Evolutionary conservation across 2,113 vertebrate species (phyloP), one percentile per base, ranked within the genome.

Genomic region (Ailuropoda melanoleuca): DNA sequence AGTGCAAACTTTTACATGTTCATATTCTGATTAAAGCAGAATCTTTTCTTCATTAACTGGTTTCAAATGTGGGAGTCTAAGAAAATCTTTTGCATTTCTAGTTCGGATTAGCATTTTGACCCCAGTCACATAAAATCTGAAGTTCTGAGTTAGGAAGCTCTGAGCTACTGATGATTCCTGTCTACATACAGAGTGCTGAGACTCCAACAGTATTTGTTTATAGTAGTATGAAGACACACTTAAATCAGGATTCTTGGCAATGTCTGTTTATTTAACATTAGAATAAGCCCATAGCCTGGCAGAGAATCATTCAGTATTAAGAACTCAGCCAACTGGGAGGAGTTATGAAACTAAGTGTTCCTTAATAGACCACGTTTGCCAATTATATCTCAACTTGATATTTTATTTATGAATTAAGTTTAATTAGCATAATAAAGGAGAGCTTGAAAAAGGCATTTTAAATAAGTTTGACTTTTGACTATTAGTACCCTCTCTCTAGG

Each of bases 331-430:
- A 97, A 93, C 15, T 70, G 66, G 82, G 77, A 86, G 43, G 74
- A 96, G 77, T 96, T 93, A 95, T 60, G 60, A 90, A 93, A 34
- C 31, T 86, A 94, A 85, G 15, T 89, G 37, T 64, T 97, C 60
- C 86, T 95, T 97, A 92, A 93, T 62, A 77, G 88, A 87, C 55
- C 90, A 88, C 17, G 74, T 94, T 90, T 97, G 87, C 97, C 87
- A 97, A 94, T 80, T 91, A 95, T 37, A 87, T 86, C 82, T 97
- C 84, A 89, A 97, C 72, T 94, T 94, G 39, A 95, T 94, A 93
- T n/a, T 97, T 94, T 83, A 62, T 74, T 98, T 98, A 97, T 95
- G 72, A 97, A 96, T 98, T 97, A 96, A 97, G 68, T 74, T 92
- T 95, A 97, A 98, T 93, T 84, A 97, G 60, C 62, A 97, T 95